Percentiles rank a stretch among this genome's conserved stretches.
phyloP scores from a whole-genome alignment of 2,113 vertebrate genomes.

The Oreochromis niloticus region DNA sequence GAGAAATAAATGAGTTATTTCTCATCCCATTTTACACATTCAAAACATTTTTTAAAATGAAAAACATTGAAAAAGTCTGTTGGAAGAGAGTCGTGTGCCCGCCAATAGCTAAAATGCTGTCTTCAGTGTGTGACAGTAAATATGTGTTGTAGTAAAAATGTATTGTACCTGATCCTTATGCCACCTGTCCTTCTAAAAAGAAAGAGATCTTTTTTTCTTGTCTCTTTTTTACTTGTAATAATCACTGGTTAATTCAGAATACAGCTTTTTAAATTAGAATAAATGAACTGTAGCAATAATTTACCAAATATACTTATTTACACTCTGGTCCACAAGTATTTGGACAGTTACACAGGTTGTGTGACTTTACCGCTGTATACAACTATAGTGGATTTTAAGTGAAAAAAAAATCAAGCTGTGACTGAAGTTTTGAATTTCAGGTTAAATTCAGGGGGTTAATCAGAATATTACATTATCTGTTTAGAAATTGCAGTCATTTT shows the following conservation, averaged over 20 bases:
- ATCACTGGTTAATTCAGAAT: background rate
- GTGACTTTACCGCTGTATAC: background rate
- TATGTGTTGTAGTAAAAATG: background rate
- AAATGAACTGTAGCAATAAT: background rate
- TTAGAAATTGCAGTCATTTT: background rate
- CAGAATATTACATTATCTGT: background rate
- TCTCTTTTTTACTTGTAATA: background rate
- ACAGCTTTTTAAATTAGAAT: background rate
- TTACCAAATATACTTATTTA: background rate
- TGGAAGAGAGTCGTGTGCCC: background rate
- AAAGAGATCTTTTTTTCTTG: rapidly evolving
- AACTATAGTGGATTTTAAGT: background rate
- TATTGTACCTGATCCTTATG: background rate
- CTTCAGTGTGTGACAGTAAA: background rate
- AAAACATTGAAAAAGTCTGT: background rate
- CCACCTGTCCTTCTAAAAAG: background rate
- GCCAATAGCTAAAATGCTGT: background rate
- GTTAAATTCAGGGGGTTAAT: rapidly evolving
- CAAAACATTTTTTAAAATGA: background rate
- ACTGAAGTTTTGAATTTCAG: background rate
- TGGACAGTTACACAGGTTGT: background rate
- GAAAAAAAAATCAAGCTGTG: background rate
- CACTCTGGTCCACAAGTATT: background rate
- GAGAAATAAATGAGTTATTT: background rate
- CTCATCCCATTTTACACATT: background rate